Evolutionary conservation across 2,888 invertebrate genomes (phyloP).

Genomic region (Nomada ruficornis): DNA sequence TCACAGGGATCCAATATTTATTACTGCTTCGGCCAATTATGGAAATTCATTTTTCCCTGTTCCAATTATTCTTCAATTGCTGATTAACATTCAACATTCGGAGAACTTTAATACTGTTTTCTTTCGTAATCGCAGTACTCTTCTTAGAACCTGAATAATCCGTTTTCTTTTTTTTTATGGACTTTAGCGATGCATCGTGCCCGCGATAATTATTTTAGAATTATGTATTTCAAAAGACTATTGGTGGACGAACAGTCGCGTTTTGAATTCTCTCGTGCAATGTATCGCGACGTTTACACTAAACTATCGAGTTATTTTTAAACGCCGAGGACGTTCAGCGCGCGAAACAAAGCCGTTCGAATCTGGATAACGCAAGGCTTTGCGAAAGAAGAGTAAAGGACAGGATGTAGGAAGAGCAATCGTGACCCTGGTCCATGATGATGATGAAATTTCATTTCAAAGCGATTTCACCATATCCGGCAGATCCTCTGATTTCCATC

Average conservation of each 20-base stretch:
- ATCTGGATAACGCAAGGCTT: conserved; percentile 55
- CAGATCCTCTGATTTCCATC: too few species aligned
- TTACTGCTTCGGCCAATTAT: too few species aligned
- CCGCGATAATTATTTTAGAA: too few species aligned
- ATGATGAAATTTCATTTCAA: conserved; percentile 16
- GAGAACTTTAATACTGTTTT: too few species aligned
- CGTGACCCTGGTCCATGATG: conserved; percentile 13
- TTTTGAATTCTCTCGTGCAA: conserved; percentile 9
- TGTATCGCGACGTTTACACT: conserved; percentile 43
- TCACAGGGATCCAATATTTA: too few species aligned
- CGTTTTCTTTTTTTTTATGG: too few species aligned
- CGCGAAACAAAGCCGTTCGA: conserved; percentile 60
- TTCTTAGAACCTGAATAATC: too few species aligned
- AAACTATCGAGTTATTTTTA: conserved; percentile 63
- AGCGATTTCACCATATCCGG: not conserved
- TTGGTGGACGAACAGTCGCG: not conserved
- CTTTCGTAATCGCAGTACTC: too few species aligned
- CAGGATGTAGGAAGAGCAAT: conserved; percentile 31
- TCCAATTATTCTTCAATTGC: not conserved
- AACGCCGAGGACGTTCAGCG: conserved; percentile 55
- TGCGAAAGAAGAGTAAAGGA: conserved; percentile 26
- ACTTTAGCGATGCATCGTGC: too few species aligned
- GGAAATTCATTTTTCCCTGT: too few species aligned
- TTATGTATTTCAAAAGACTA: not conserved
- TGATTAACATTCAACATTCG: not conserved